Evolutionary conservation across 2,888 invertebrate genomes (phyloP), one percentile per base, ranked within the genome.

Genomic region (Torymus texanus): DNA sequence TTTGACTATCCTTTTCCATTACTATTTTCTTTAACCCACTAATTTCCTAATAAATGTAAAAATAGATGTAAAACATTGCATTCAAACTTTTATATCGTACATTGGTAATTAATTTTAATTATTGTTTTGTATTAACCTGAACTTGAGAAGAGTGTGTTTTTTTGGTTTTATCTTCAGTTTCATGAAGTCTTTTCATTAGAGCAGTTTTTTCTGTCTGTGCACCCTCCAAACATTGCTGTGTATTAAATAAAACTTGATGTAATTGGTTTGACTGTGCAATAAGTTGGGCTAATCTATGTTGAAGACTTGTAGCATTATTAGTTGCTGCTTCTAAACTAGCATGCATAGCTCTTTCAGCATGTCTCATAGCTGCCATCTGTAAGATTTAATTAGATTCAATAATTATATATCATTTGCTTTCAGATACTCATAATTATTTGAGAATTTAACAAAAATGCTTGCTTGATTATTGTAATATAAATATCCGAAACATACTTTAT

Each of bases 241-340:
- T 90, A 81, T 91, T 90, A 71, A 91, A 91, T 11, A 92, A 85
- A 80, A 92, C 83, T 84, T 92, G 92, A 83, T 91, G 91, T 29
- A 92, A 85, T 78, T 91, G 88, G 68, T 90, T 91, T 11, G 92
- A 88, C 83, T 92, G 92, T 0, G 91, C 90, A 13, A 90, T 88
- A 5, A 92, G 85, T 85, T 92, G 92, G 0, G 91, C 91, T 14
- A 91, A 85, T 68, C 91, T 89, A 79, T 92, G 92, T 75, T 92
- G 91, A 51, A 93, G 86, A 83, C 91, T 91, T 0, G 91, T 91
- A 59, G 91, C 90, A 70, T 91, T 88, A 84, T 91, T 91, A 16
- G 91, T 91, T 0, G 92, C 92, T 0, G 92, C 92, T 86, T 92
- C 92, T 56, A 92, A 88, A 83, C 91, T 92, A 3, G 89, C 89